Evolutionary conservation across 2,113 vertebrate genomes (phyloP), one percentile per base, ranked within the genome.

Genomic region (Sceloporus undulatus): DNA sequence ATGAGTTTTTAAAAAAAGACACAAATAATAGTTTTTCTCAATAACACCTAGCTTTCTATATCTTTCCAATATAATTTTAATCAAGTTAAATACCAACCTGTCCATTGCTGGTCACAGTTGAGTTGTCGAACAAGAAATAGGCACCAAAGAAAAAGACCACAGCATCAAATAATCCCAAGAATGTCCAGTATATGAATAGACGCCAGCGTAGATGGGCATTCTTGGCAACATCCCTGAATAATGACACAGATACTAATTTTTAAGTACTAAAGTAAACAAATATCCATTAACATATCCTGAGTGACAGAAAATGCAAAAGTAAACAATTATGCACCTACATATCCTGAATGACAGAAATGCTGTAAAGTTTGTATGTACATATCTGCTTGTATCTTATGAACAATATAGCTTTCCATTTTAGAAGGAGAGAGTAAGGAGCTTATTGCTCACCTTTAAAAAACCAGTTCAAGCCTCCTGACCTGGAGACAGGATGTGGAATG

Each of bases 121-220:
- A 98, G 95, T 98, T 98, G 93, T 99, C 98, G 93, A 99, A 98
- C 95, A 99, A 96, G 96, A 99, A 98, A 96, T 99, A 99, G 96
- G 97, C 98, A 94, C 99, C 98, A 90, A 99, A 99, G 97, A 99
- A 99, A 97, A 99, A 99, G 78, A 99, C 98, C 48, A 98, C 84
- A 11, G 99, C 98, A 2, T 99, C 98, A 79, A 99, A 99, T 2
- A 98, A 95, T 3, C 99, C 98, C 82, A 99, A 96, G 92, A 98
- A 92, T 5, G 98, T 99, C 99, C 99, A 99, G 90, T 99, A 99
- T 86, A 98, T 95, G 95, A 99, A 99, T 65, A 93, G 97, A 59
- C 96, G 97, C 98, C 98, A 99, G 54, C 96, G 97, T 86, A 99
- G 97, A 73, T 99, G 94, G 4, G 98, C 97, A 82, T 99, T 99